Percentiles rank a stretch among this genome's conserved stretches.
phyloP scores from a whole-genome alignment of 2,797 vertebrate species.

The Enteromius viviparus region DNA sequence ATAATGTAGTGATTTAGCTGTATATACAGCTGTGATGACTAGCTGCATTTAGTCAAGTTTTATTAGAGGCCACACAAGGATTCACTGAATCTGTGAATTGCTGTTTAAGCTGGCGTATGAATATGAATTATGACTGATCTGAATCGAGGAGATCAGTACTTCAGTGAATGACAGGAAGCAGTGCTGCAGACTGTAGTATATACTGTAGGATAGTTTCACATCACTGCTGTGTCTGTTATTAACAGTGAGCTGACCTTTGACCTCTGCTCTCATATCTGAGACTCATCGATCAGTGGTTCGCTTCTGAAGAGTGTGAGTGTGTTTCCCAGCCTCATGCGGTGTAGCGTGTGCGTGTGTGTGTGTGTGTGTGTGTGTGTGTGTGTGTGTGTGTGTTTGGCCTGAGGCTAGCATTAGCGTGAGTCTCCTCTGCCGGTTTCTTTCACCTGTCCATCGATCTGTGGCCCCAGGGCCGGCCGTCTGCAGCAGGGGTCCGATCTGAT shows the following conservation, averaged over 20 bases:
- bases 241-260: not conserved
- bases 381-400: not conserved
- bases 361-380: too few relatives aligned
- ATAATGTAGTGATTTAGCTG: too few relatives aligned
- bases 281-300: not conserved
- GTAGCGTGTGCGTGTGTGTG: not conserved
- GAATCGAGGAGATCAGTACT: not conserved
- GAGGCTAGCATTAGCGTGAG: not conserved
- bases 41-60: too few relatives aligned
- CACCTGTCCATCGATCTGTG: not conserved
- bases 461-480: not conserved
- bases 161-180: not conserved
- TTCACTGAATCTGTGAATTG: too few relatives aligned
- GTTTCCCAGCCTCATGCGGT: not conserved
- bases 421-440: not conserved
- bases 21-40: too few relatives aligned
- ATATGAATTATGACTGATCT: too few relatives aligned
- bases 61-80: too few relatives aligned
- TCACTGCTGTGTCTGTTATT: not conserved
- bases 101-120: too few relatives aligned
- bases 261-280: slow-evolving; percentile 8
- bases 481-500: not conserved
- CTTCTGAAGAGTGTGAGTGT: slow-evolving; percentile 5
- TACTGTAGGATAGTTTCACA: not conserved
- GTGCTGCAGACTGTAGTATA: not conserved